These are phyloP conservation scores for Aphis craccivora DNA, from an alignment of 1,140 invertebrate species.

Conservation along the genomic window DNA sequence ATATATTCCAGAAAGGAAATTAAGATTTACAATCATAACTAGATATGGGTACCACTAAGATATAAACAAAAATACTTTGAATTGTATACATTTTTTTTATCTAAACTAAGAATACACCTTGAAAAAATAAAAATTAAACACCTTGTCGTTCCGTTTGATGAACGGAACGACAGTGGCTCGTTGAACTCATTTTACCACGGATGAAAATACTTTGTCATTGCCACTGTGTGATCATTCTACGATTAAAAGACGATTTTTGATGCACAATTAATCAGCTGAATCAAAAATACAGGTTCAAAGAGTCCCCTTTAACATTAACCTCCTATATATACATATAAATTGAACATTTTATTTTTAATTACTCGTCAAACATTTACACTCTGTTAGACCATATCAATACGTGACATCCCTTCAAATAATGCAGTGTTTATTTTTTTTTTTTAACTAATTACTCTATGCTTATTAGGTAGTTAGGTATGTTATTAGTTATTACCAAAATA, in stretches of 20 bases:
- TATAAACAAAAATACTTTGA: background rate
- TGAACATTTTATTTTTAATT: constrained; percentile 17
- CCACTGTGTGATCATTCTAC: background rate
- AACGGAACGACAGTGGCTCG: constrained; percentile 44
- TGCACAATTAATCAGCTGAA: constrained; percentile 56
- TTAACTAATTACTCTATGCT: background rate
- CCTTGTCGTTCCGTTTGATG: too few relatives aligned
- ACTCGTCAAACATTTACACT: constrained; percentile 54
- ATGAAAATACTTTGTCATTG: constrained; percentile 45
- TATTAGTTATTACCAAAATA: background rate
- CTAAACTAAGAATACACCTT: background rate
- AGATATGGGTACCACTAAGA: background rate
- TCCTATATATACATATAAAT: background rate
- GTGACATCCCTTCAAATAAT: background rate
- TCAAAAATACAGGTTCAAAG: constrained; percentile 17
- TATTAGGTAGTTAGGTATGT: background rate
- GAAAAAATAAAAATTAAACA: background rate
- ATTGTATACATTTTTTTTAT: background rate
- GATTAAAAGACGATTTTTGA: constrained; percentile 53
- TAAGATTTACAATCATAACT: background rate
- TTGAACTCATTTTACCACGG: constrained; percentile 47
- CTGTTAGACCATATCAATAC: constrained; percentile 32
- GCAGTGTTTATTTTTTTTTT: background rate
- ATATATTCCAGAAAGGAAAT: background rate
- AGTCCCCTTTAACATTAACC: background rate